Percentiles rank a stretch among this genome's conserved stretches.
phyloP scores from a whole-genome alignment of 2,113 vertebrate genomes.

The Passer montanus region DNA sequence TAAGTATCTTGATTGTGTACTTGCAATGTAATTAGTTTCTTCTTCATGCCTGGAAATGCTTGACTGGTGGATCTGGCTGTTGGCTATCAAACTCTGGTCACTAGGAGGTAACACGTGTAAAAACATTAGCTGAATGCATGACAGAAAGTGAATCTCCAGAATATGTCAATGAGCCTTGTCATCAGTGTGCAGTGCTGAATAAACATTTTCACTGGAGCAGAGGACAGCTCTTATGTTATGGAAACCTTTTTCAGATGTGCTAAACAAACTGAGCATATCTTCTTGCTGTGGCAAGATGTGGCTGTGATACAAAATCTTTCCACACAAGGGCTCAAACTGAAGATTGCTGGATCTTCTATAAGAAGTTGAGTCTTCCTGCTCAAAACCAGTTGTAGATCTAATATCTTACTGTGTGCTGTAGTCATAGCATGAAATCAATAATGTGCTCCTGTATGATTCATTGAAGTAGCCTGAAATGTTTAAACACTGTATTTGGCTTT shows the following conservation, averaged over 20 bases:
- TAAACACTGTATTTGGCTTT: background rate
- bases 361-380: background rate
- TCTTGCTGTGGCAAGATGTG: background rate
- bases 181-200: background rate
- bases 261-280: background rate
- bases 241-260: background rate
- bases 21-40: background rate
- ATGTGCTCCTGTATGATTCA: background rate
- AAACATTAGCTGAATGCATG: background rate
- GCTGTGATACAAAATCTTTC: background rate
- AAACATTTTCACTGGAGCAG: background rate
- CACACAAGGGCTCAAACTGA: fast-evolving
- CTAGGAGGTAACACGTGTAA: background rate
- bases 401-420: background rate
- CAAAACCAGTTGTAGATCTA: background rate
- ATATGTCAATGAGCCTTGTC: background rate
- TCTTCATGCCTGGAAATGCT: background rate
- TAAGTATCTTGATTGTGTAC: background rate
- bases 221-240: fast-evolving
- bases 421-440: background rate
- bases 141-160: background rate
- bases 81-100: background rate
- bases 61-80: background rate
- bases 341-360: background rate
- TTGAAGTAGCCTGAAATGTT: background rate